Evolutionary conservation across 2,888 invertebrate genomes (phyloP).

Genomic region (Cataglyphis livida): DNA sequence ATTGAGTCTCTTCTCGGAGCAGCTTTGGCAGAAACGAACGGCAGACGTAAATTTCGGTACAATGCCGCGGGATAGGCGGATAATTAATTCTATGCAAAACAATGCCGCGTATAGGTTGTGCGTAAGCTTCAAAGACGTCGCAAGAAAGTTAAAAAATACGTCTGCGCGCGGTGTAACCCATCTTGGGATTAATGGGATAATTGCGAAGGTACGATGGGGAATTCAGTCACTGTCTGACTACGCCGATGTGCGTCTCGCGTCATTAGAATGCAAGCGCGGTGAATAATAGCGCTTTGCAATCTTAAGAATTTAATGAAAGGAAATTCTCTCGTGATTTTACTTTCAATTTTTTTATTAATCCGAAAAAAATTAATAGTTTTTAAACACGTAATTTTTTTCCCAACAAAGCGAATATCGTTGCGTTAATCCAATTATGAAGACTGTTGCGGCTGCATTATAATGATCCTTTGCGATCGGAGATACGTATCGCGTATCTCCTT

Average conservation of each 20-base stretch:
- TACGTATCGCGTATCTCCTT: constrained; percentile 65
- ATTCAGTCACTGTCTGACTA: constrained; percentile 50
- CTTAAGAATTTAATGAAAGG: constrained; percentile 34
- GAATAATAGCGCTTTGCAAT: constrained; percentile 27
- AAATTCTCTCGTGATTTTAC: constrained; percentile 2
- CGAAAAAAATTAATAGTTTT: neutral
- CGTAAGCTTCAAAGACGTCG: constrained; percentile 42
- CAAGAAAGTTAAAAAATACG: constrained; percentile 32
- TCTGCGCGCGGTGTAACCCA: constrained; percentile 21
- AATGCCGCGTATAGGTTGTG: constrained; percentile 23
- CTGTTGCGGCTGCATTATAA: constrained; percentile 61
- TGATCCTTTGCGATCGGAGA: constrained; percentile 63
- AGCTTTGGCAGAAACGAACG: constrained; percentile 44
- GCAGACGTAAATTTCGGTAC: constrained; percentile 65
- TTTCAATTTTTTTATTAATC: neutral
- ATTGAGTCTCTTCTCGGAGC: neutral
- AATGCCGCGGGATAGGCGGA: constrained; percentile 10
- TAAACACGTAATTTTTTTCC: neutral
- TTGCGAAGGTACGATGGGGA: constrained; percentile 47
- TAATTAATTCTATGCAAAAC: constrained; percentile 55
- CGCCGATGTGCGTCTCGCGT: constrained; percentile 31
- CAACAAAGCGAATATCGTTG: neutral
- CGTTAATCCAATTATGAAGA: constrained; percentile 60
- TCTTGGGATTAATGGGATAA: constrained; percentile 50
- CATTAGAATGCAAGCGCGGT: constrained; percentile 39